Conservation (phyloP, 2,888 invertebrate species). For the Chalcis sispes region DNA sequence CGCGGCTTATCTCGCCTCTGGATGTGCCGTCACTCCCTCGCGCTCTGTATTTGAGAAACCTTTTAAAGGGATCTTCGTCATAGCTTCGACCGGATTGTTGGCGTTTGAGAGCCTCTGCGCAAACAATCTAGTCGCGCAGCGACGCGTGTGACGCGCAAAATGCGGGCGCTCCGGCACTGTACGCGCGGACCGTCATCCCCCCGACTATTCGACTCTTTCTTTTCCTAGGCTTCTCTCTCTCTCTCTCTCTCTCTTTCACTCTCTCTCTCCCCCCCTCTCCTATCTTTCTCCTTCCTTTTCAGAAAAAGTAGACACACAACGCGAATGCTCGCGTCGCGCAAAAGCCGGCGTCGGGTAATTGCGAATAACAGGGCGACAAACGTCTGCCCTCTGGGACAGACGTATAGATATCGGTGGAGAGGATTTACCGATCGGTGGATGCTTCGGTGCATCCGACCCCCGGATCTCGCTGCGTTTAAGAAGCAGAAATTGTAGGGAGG, state of each 20-base stretch:
- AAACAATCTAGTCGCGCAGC: slow-evolving; percentile 76
- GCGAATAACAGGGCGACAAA: slow-evolving; percentile 75
- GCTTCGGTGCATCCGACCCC: slow-evolving; percentile 45
- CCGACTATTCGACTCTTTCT: slow-evolving; percentile 71
- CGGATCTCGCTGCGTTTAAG: neutral
- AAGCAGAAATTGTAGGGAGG: neutral
- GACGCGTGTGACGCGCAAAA: slow-evolving; percentile 76
- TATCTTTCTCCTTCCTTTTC: slow-evolving; percentile 24
- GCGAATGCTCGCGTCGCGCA: slow-evolving; percentile 68
- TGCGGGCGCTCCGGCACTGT: slow-evolving; percentile 68
- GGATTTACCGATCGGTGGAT: slow-evolving; percentile 60
- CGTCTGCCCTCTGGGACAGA: slow-evolving; percentile 61
- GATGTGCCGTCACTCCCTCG: slow-evolving; percentile 1
- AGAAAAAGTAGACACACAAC: neutral
- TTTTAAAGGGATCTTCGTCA: slow-evolving; percentile 41
- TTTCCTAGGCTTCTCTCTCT: slow-evolving; percentile 60
- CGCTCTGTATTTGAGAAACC: neutral
- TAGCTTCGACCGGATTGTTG: no score
- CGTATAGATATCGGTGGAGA: slow-evolving; percentile 8
- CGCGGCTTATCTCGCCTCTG: slow-evolving; percentile 54
- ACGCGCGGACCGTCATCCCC: slow-evolving; percentile 40
- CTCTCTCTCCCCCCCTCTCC: slow-evolving; percentile 56
- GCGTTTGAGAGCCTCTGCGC: slow-evolving; percentile 75
- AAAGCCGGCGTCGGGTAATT: slow-evolving; percentile 73
- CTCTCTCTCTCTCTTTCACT: slow-evolving; percentile 34